Evolutionary conservation across 2,888 invertebrate species (phyloP).

Genomic region (Branchipolynoe longqiensis): DNA sequence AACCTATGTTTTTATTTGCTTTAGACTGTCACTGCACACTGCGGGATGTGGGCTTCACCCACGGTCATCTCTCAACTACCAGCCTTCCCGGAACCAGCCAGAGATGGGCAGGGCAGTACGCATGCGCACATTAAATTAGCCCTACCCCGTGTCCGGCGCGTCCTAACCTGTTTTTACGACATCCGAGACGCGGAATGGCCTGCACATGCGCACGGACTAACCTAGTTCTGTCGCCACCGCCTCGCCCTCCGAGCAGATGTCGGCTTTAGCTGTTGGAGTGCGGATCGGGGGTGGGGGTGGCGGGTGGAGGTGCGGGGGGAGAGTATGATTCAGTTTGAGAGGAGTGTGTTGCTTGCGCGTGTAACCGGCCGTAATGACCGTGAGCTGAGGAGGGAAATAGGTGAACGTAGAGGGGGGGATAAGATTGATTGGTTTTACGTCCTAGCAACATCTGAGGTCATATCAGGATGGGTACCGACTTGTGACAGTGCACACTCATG

Average conservation of each 20-base stretch:
- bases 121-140: background rate
- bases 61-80: background rate
- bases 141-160: background rate
- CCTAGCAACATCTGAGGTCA: too few relatives aligned
- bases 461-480: too few relatives aligned
- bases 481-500: too few relatives aligned
- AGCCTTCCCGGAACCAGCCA: background rate
- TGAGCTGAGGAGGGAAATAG: too few relatives aligned
- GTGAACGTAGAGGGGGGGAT: too few relatives aligned
- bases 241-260: background rate
- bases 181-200: background rate
- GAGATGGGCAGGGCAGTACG: background rate
- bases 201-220: background rate
- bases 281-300: background rate
- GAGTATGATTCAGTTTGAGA: background rate
- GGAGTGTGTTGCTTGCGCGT: background rate
- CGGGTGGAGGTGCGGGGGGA: background rate
- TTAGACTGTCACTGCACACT: too few relatives aligned
- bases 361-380: too few relatives aligned
- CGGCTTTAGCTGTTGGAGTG: background rate
- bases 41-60: too few relatives aligned
- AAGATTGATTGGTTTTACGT: too few relatives aligned
- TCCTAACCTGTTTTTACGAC: background rate
- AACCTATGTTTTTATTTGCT: too few relatives aligned
- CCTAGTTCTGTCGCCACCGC: background rate